A percentile compares a stretch with the other conserved stretches of the same genome.
These are phyloP conservation scores for Delichon dasypus DNA, from an alignment of 2,797 vertebrate genomes.

Conservation along the genomic window DNA sequence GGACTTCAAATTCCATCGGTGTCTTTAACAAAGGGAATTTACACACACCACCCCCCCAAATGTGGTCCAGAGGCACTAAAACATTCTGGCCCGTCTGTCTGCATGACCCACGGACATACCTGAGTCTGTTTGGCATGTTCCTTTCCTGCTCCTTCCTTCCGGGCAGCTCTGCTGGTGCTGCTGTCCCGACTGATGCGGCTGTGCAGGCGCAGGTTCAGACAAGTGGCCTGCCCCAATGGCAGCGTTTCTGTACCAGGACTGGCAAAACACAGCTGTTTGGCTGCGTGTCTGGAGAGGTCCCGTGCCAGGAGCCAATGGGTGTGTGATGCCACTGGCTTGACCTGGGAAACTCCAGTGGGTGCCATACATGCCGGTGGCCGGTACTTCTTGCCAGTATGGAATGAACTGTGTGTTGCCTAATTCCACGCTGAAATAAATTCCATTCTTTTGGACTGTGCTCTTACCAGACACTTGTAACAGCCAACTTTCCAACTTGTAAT, in stretches of 20 bases:
- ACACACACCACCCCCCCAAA: neutral
- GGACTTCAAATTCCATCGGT: neutral
- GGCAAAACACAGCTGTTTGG: neutral
- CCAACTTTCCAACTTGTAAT: neutral
- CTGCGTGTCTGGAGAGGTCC: neutral
- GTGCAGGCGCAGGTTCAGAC: neutral
- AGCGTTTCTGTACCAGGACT: fast-evolving
- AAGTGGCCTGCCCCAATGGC: fast-evolving
- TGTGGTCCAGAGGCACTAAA: neutral
- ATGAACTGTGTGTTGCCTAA: neutral
- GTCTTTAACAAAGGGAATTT: neutral
- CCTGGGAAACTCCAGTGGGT: neutral
- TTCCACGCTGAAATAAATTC: neutral
- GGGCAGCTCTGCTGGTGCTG: neutral
- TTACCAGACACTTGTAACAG: neutral
- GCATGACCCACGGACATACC: neutral
- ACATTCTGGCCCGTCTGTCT: neutral
- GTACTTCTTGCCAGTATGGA: neutral
- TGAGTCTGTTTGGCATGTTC: neutral
- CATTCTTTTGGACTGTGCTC: neutral
- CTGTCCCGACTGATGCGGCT: neutral
- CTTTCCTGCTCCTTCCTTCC: neutral
- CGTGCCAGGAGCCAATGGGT: neutral
- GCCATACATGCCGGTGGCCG: neutral
- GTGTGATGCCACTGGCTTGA: neutral